Conservation (phyloP, 2,113 vertebrate species). For the Centropus bengalensis region DNA sequence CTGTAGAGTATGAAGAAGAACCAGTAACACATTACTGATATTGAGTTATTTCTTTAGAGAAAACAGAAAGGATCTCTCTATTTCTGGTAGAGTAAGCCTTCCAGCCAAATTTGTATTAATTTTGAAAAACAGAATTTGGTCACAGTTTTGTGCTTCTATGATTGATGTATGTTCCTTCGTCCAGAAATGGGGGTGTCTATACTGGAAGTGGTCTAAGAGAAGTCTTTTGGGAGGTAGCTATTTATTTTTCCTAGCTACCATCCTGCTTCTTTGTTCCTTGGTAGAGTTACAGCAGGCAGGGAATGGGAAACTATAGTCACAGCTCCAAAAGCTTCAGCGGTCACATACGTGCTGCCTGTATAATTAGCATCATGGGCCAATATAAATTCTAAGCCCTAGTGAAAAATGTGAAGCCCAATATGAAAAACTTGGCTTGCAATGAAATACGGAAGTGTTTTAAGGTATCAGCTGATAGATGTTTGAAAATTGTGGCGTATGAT, state of each 20-base stretch:
- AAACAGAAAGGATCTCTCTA: neutral
- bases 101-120: neutral
- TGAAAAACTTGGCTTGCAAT: neutral
- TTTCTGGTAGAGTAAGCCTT: neutral
- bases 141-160: neutral
- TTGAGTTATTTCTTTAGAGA: neutral
- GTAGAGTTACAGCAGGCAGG: neutral
- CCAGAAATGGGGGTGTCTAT: neutral
- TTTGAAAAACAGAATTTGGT: neutral
- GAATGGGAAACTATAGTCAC: neutral
- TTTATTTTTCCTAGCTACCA: neutral
- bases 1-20: neutral
- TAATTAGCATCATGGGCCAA: neutral
- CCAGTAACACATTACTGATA: neutral
- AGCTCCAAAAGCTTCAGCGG: neutral
- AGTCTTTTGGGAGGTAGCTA: neutral
- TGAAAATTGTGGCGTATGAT: neutral
- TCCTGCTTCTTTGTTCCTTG: neutral
- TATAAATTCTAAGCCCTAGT: neutral
- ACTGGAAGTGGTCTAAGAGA: neutral
- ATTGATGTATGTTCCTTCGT: neutral
- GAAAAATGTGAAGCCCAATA: too few species aligned
- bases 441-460: neutral
- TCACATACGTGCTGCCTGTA: neutral
- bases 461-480: neutral